Conservation (phyloP, 2,888 invertebrate species). For the Carabus problematicus region DNA sequence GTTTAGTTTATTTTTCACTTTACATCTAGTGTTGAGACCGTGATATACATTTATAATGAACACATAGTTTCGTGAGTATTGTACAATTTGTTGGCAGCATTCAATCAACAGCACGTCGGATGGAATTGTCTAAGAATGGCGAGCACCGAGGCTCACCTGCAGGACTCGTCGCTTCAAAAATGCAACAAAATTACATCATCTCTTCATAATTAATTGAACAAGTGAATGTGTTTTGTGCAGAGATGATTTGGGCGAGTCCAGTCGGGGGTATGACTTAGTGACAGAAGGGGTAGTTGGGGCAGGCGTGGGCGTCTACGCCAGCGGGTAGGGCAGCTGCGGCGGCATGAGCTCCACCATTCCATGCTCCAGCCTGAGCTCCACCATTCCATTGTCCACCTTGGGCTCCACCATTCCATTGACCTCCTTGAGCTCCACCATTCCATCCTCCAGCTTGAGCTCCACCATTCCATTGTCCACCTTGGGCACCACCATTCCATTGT, state of each 20-base stretch:
- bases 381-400: slow-evolving; percentile 38
- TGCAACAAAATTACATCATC: too few relatives aligned
- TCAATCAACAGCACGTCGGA: slow-evolving; percentile 34
- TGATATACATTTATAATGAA: slow-evolving; percentile 39
- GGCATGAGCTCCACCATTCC: slow-evolving; percentile 26
- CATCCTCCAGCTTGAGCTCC: slow-evolving; percentile 26
- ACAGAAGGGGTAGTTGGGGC: slow-evolving; percentile 60
- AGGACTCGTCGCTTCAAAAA: too few relatives aligned
- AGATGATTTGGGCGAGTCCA: too few relatives aligned
- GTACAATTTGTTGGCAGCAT: slow-evolving; percentile 34
- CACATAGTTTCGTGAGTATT: slow-evolving; percentile 41
- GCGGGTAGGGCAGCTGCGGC: slow-evolving; percentile 55
- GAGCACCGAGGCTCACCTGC: too few relatives aligned
- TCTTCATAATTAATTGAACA: too few relatives aligned
- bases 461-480: slow-evolving; percentile 33
- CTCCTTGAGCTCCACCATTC: slow-evolving; percentile 32
- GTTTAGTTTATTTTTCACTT: too few relatives aligned
- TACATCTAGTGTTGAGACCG: slow-evolving; percentile 38
- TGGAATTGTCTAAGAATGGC: slow-evolving; percentile 36
- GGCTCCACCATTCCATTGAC: slow-evolving; percentile 35
- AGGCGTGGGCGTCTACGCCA: slow-evolving; percentile 56
- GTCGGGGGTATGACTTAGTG: slow-evolving; percentile 53
- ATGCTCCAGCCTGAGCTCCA: slow-evolving; percentile 14
- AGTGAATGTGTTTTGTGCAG: too few relatives aligned
- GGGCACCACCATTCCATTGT: slow-evolving; percentile 26